phyloP scores from a whole-genome alignment of 2,888 invertebrate genomes.

The Cataglyphis livida region DNA sequence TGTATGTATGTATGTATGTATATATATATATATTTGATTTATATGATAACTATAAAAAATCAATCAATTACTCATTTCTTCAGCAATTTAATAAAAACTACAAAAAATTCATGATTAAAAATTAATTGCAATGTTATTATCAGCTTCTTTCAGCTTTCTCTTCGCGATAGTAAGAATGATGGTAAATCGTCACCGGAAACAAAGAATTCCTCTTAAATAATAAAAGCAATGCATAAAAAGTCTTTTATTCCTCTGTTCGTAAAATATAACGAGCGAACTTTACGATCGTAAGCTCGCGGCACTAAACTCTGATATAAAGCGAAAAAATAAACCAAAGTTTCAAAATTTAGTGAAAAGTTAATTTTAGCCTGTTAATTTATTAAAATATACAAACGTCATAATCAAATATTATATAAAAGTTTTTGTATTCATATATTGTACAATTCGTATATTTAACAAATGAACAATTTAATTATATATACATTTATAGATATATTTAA shows the following conservation, averaged over 20 bases:
- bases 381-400: neutral
- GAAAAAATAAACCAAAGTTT: neutral
- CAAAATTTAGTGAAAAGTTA: neutral
- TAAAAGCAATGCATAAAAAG: constrained; percentile 40
- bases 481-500: neutral
- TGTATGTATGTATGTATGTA: neutral
- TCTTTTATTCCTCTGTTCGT: constrained; percentile 37
- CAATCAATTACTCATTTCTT: neutral
- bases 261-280: constrained; percentile 40
- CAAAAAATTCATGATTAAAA: neutral
- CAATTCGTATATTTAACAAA: neutral
- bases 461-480: neutral
- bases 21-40: neutral
- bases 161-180: neutral
- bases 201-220: constrained; percentile 50
- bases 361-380: neutral
- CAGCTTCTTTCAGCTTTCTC: neutral
- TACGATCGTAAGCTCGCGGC: neutral
- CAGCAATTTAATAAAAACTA: neutral
- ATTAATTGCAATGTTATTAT: constrained; percentile 24
- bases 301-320: neutral
- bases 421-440: neutral
- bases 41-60: neutral
- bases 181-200: constrained; percentile 45
- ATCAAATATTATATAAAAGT: neutral